Evolutionary conservation across 2,888 invertebrate genomes (phyloP).

Genomic region (Eremobia ochroleuca): DNA sequence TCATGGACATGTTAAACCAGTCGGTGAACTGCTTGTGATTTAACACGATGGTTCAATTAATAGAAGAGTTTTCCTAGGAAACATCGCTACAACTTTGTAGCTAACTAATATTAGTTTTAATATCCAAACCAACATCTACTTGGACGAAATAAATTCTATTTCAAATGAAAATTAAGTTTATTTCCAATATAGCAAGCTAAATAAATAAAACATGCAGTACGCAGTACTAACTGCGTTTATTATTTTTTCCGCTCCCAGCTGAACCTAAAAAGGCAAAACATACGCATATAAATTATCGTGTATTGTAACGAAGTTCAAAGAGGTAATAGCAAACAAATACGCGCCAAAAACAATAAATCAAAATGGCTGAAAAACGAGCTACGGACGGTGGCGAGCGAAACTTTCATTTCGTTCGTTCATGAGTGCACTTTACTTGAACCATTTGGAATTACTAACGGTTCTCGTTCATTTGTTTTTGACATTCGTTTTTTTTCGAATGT

Average conservation of each 20-base stretch:
- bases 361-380: slow-evolving; percentile 81
- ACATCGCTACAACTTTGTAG: background rate
- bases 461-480: slow-evolving; percentile 60
- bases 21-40: background rate
- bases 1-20: background rate
- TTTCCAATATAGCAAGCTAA: slow-evolving; percentile 15
- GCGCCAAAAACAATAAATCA: slow-evolving; percentile 85
- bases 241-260: slow-evolving; percentile 44
- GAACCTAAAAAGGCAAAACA: slow-evolving; percentile 45
- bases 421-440: slow-evolving; percentile 83
- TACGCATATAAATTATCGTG: slow-evolving; percentile 56
- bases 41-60: background rate
- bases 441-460: slow-evolving; percentile 71
- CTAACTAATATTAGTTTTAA: background rate
- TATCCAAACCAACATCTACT: slow-evolving; percentile 1
- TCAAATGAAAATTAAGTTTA: slow-evolving; percentile 5
- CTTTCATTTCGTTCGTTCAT: slow-evolving; percentile 85
- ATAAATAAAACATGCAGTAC: slow-evolving; percentile 12
- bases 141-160: slow-evolving; percentile 7
- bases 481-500: slow-evolving; percentile 9
- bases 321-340: slow-evolving; percentile 79
- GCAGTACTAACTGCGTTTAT: slow-evolving; percentile 22
- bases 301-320: slow-evolving; percentile 77
- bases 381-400: slow-evolving; percentile 85
- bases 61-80: background rate